A percentile compares a stretch with the other conserved stretches of the same genome.
Evolutionary conservation across 2,888 invertebrate genomes (phyloP).

Genomic region (Galeopsomyia nigrocyanea): DNA sequence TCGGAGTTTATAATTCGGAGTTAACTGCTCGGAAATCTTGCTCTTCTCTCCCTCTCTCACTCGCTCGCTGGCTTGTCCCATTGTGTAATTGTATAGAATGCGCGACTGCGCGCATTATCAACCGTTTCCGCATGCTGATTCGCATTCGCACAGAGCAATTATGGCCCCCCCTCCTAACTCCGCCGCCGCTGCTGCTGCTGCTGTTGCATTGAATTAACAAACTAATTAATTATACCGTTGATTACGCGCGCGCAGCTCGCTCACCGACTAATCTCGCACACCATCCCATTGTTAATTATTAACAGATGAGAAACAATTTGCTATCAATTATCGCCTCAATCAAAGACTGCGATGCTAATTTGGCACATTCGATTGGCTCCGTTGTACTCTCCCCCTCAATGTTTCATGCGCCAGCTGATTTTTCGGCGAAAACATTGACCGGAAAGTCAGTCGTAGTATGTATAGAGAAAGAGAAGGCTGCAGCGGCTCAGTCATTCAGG

Average conservation of each 20-base stretch:
- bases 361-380: too few species aligned
- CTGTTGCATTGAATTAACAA: constrained; percentile 8
- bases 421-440: constrained; percentile 19
- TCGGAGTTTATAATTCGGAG: too few species aligned
- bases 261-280: not conserved
- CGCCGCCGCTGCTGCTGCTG: too few species aligned
- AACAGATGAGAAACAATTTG: too few species aligned
- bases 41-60: constrained; percentile 29
- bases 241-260: not conserved
- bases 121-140: constrained; percentile 49
- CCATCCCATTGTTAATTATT: too few species aligned
- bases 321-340: too few species aligned
- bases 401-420: not conserved
- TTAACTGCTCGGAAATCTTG: not conserved
- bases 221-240: constrained; percentile 14
- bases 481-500: constrained; percentile 10
- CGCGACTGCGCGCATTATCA: constrained; percentile 53
- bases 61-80: constrained; percentile 47
- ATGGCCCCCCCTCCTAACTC: not conserved
- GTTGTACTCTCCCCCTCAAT: too few species aligned
- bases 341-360: too few species aligned
- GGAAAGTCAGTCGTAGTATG: constrained; percentile 3
- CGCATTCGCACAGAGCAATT: constrained; percentile 30
- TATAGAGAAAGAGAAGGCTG: not conserved
- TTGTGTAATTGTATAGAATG: constrained; percentile 56